Evolutionary conservation across 1,140 invertebrate genomes (phyloP), one percentile per base, ranked within the genome.

Genomic region (Hyles euphorbiae): DNA sequence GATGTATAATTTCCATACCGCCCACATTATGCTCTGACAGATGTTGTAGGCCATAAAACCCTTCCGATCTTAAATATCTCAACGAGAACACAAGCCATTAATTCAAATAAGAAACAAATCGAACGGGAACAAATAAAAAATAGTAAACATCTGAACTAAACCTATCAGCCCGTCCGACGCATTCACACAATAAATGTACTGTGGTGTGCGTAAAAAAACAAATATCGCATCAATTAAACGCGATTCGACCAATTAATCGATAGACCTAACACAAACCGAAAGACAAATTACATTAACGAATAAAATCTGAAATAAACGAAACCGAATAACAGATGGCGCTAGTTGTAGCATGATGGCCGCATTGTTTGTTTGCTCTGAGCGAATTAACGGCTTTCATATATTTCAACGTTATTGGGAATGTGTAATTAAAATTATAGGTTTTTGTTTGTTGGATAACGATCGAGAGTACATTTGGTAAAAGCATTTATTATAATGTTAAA

Each of bases 351-450:
- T 58, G 47, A 69, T 63, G 61, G 59, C 61, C 49, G 46, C 22
- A 33, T 33, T 74, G 69, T 71, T 74, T 76, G 67, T 76, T 71
- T 70, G 45, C 68, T 57, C 56, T 59, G 48, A 34, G 40, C 10
- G 58, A 69, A 60, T 67, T 62, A 60, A 60, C 58, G 52, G 46
- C 56, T 70, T 67, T 11, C 48, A 67, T 59, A 45, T 40, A 40
- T 55, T 56, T 57, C 53, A 49, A 5, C 36, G 54, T 56, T 61
- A 58, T 63, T 65, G 54, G 45, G 36, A 40, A 40, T 40, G 36
- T 40, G 60, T 65, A 68, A 71, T 71, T 65, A 69, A 61, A 66
- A 62, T 51, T 69, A 64, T 65, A 59, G 57, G 56, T 40, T 44
- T 53, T 53, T 59, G 47, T 56, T 56, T n/a, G 45, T 56, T 49